Evolutionary conservation across 2,888 invertebrate species (phyloP).

Genomic region (Amphipyra tragopoginis): DNA sequence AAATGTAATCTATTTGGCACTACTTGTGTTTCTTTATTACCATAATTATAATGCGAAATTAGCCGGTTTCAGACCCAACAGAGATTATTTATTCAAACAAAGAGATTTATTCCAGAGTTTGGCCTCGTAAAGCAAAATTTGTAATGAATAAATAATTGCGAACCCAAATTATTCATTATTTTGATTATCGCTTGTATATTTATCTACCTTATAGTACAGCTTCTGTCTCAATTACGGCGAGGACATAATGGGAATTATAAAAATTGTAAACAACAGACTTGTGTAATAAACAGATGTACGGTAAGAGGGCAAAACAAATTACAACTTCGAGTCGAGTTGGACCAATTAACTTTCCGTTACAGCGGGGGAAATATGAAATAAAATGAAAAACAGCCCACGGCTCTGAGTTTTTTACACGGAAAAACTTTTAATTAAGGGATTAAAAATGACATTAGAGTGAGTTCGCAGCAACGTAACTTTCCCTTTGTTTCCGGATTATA

Average conservation of each 20-base stretch:
- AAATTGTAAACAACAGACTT: conserved; percentile 77
- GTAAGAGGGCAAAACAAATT: conserved; percentile 85
- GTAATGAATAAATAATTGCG: conserved; percentile 55
- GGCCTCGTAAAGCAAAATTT: conserved; percentile 39
- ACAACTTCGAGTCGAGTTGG: conserved; percentile 85
- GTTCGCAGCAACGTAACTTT: conserved; percentile 84
- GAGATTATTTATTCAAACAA: conserved; percentile 46
- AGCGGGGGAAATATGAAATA: conserved; percentile 87
- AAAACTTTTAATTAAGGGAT: conserved; percentile 89
- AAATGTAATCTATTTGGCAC: conserved; percentile 36
- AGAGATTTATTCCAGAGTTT: conserved; percentile 41
- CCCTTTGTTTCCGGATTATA: conserved; percentile 76
- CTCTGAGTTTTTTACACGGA: conserved; percentile 77
- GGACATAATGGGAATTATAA: conserved; percentile 67
- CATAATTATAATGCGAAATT: conserved; percentile 45
- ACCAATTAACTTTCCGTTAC: conserved; percentile 89
- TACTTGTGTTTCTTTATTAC: conserved; percentile 44
- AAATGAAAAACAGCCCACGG: conserved; percentile 86
- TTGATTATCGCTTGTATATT: conserved; percentile 32
- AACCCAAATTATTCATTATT: conserved; percentile 48
- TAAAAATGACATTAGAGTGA: conserved; percentile 88
- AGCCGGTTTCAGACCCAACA: conserved; percentile 21
- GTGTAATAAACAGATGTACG: conserved; percentile 83
- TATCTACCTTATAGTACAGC: conserved; percentile 12
- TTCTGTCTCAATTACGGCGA: conserved; percentile 48